Evolutionary conservation across 2,888 invertebrate genomes (phyloP), one percentile per base, ranked within the genome.

Genomic region (Dinocampus coccinellae): DNA sequence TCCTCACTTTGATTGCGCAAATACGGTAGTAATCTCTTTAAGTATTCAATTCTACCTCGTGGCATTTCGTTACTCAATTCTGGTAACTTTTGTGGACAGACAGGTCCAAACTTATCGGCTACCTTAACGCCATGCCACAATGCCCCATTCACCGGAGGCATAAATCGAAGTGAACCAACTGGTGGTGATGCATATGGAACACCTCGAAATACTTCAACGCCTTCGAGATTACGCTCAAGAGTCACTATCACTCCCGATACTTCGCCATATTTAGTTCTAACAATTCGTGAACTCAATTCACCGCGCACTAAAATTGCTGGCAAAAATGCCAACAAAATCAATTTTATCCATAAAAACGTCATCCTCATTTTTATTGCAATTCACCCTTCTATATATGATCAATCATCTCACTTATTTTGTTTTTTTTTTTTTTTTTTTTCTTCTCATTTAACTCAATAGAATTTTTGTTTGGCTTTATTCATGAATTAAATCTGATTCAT

Each of bases 151-250:
- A 97, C 97, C 22, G 98, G 98, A 11, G 97, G 97, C 97, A 98
- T 97, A 88, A 98, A 98, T 73, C 98, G 91, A 73, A 98, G 89
- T 71, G 93, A 93, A 6, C 96, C 97, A 55, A 94, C 89, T 36
- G 97, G 97, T 24, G 98, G 95, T 61, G 97, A 96, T 29, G 97
- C 98, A 88, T 98, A 98, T 4, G 97, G 97, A 73, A 98, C 93
- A 7, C 98, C 98, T 64, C 95, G 91, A 87, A 96, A 98, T 76
- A 96, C 95, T 88, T 97, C 97, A 22, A 98, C 97, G 70, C 95
- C 94, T 87, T 95, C 95, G 80, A 96, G 88, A 75, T 80, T 82
- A 39, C 77, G 77, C 81, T 95, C 95, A 79, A 95, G 92, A 74
- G 94, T 93, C 69, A 95, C 93, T 81, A 96, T 95, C 79, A 95